Evolutionary conservation across 2,888 invertebrate genomes (phyloP).

Genomic region (Oscheius sp.): DNA sequence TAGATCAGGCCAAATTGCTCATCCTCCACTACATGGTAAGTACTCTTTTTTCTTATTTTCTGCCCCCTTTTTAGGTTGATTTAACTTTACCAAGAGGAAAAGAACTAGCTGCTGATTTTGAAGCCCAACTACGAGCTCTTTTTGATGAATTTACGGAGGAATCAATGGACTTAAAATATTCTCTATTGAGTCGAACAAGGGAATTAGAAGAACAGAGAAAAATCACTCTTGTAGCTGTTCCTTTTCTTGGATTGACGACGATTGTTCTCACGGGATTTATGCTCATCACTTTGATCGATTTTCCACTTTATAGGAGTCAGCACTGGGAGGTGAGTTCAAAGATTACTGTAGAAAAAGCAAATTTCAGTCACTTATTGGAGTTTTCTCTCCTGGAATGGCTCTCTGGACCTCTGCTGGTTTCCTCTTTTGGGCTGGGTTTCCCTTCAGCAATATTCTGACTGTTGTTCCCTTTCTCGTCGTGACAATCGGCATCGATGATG

Average conservation of each 20-base stretch:
- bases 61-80: conserved; percentile 45
- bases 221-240: conserved; percentile 62
- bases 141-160: conserved; percentile 52
- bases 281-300: conserved; percentile 60
- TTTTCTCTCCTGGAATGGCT: conserved; percentile 66
- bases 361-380: conserved; percentile 62
- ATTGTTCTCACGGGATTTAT: conserved; percentile 62
- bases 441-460: conserved; percentile 67
- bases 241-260: conserved; percentile 61
- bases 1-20: conserved; percentile 51
- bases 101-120: conserved; percentile 54
- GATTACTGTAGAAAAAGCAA: not conserved
- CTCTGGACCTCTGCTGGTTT: conserved; percentile 63
- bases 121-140: conserved; percentile 52
- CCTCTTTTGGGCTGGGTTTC: conserved; percentile 60
- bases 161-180: conserved; percentile 55
- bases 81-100: conserved; percentile 48
- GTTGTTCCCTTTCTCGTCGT: conserved; percentile 67
- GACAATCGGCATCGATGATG: conserved; percentile 69
- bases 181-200: conserved; percentile 55
- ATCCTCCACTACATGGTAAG: conserved; percentile 66
- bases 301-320: conserved; percentile 63
- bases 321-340: conserved; percentile 54
- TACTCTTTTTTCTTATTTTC: not conserved
- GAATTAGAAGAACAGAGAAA: conserved; percentile 65